Base-by-base conservation (phyloP, 92 coral and sea anemone species). In the Pocillopora meandrina region DNA sequence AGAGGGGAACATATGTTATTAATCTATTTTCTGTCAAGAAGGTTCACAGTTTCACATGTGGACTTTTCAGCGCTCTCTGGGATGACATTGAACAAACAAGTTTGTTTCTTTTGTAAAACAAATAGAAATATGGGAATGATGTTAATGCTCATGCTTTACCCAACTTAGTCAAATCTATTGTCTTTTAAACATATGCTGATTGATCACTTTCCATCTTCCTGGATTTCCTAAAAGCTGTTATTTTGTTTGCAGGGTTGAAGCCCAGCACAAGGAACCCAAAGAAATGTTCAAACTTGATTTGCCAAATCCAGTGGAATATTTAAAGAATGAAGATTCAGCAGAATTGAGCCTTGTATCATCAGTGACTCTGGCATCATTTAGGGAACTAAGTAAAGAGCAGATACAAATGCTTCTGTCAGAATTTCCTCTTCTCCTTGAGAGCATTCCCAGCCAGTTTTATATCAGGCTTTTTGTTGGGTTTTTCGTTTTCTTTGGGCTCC, bases 301-400 rank as follows among this genome's bases (percentile, higher is more conserved):
- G 9, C 93, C 93, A 56, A 87, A 90, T 66, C 93, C 93, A 61
- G n/a, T 90, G 88, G 72, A 78, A 33, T 87, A 75, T 71, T 19
- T 82, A 60, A 64, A 82, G 63, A 61, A 71, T 19, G 26, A 26
- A 19, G 36, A 68, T 64, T 82, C 81, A 35, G 34, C 79, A 14
- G 71, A 72, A 36, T 60, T 67, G n/a, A 58, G 75, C 55, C 5
- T 67, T 66, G 56, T 76, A 20, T 64, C 74, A 19, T 71, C 47
- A 14, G 21, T 72, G 1, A 75, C 76, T 52, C 60, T 68, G 20
- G 19, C 56, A 16, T 74, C 72, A n/a, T 74, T 83, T 72, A 52
- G 20, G 20, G 1, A 3, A n/a, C 57, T 87, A 23, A 83, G 78
- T 49, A 80, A 58, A 10, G 73, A 80, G 26, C 86, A 91, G 58